These are phyloP conservation scores for Leucozona laternaria DNA, from an alignment of 2,888 invertebrate species.

Conservation along the genomic window DNA sequence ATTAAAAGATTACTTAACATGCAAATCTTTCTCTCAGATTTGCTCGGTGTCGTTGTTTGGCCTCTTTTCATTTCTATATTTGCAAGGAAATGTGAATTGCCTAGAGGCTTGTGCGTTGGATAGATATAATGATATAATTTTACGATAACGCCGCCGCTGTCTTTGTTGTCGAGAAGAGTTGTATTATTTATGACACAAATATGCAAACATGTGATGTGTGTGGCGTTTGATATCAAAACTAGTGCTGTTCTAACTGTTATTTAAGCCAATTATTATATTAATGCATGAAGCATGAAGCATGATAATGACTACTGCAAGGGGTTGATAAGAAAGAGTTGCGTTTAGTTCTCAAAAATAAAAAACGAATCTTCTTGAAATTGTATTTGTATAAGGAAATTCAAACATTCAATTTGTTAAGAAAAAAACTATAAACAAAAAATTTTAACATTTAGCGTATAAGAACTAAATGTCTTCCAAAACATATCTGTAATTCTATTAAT, in stretches of 20 bases:
- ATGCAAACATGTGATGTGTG: not conserved
- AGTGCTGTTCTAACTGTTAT: not conserved
- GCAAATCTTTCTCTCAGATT: constrained; percentile 47
- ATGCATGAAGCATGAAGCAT: not conserved
- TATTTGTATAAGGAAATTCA: no score
- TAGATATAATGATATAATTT: constrained; percentile 8
- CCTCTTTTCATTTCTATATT: not conserved
- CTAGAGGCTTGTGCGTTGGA: constrained; percentile 11
- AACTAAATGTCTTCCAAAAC: no score
- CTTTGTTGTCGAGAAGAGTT: not conserved
- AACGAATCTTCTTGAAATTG: not conserved
- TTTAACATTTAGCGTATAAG: no score
- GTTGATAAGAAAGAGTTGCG: not conserved
- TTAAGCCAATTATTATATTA: constrained; percentile 5
- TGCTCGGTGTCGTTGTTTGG: not conserved
- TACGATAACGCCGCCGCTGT: not conserved
- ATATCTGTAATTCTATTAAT: no score
- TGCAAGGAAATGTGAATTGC: not conserved
- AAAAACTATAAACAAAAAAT: no score
- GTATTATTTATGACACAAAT: not conserved
- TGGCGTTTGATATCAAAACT: constrained; percentile 10
- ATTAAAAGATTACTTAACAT: constrained; percentile 60
- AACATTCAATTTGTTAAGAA: no score
- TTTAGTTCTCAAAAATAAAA: not conserved
- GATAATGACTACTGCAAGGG: not conserved